Conservation (phyloP, 2,113 vertebrate species). For the Beaufortia kweichowensis region DNA sequence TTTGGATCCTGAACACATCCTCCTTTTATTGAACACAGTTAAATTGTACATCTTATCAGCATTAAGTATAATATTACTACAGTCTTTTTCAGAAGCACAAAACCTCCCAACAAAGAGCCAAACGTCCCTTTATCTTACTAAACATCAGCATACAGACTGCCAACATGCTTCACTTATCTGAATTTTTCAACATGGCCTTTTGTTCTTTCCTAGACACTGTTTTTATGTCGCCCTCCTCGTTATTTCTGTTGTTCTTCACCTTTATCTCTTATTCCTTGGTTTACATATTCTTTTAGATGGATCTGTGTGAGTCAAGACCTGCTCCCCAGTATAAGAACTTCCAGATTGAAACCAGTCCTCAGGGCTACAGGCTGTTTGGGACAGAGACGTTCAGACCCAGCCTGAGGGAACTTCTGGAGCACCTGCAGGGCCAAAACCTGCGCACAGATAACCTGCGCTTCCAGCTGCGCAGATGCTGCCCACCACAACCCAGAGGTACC, state of each 20-base stretch:
- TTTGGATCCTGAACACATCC: too few relatives aligned
- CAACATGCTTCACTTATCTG: background rate
- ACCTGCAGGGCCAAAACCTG: slow-evolving; percentile 89
- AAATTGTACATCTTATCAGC: too few relatives aligned
- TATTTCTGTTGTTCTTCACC: background rate
- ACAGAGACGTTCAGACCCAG: slow-evolving; percentile 77
- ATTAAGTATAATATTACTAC: background rate
- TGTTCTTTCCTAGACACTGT: background rate
- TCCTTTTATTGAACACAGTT: too few relatives aligned
- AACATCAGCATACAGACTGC: background rate
- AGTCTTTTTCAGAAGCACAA: background rate
- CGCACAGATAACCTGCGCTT: slow-evolving; percentile 92
- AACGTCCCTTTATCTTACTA: too few relatives aligned
- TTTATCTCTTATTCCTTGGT: background rate
- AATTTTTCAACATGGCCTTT: slow-evolving; percentile 9
- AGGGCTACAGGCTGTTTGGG: slow-evolving; percentile 81
- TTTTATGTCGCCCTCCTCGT: background rate
- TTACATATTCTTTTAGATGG: slow-evolving; percentile 50
- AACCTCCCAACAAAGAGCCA: slow-evolving; percentile 2
- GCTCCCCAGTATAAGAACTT: slow-evolving; percentile 92
- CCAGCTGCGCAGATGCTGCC: slow-evolving; percentile 88
- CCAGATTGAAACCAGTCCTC: slow-evolving; percentile 83
- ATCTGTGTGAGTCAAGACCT: slow-evolving; percentile 59
- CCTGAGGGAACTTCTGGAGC: slow-evolving; percentile 85
- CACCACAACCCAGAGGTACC: slow-evolving; percentile 91